phyloP scores from a whole-genome alignment of 1,140 invertebrate genomes.

The Neoseiulus cucumeris region DNA sequence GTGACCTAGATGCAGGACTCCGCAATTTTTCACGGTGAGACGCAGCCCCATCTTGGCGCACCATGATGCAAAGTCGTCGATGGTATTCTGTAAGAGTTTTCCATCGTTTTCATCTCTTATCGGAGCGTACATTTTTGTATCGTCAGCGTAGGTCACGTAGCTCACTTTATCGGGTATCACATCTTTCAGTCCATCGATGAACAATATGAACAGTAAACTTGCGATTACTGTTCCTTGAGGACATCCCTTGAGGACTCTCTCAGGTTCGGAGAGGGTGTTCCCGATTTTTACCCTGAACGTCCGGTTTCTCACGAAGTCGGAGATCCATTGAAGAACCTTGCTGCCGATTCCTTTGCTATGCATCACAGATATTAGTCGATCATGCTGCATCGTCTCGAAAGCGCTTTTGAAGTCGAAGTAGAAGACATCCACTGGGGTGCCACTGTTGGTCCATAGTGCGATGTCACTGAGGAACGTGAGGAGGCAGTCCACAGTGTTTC shows the following conservation, averaged over 20 bases:
- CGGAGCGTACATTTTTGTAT: background rate
- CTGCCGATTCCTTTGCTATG: no score
- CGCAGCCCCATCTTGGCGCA: background rate
- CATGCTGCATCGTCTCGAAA: no score
- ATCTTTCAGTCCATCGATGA: background rate
- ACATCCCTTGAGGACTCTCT: background rate
- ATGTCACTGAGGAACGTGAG: no score
- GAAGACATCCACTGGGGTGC: no score
- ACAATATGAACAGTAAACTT: background rate
- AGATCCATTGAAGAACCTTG: no score
- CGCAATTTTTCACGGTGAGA: background rate
- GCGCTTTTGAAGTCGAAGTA: no score
- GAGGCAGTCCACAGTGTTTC: no score
- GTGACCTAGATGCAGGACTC: background rate
- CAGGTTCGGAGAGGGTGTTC: background rate
- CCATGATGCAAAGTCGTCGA: background rate
- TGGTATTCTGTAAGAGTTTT: background rate
- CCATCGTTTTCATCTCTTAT: background rate
- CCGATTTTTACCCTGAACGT: background rate
- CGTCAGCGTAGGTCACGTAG: background rate
- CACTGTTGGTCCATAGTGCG: no score
- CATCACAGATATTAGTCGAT: no score
- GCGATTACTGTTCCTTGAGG: background rate
- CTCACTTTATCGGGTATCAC: background rate
- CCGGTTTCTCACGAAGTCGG: background rate